These are phyloP conservation scores for Pachyseris speciosa DNA, from an alignment of 64 coral and sea anemone genomes.

Conservation along the genomic window DNA sequence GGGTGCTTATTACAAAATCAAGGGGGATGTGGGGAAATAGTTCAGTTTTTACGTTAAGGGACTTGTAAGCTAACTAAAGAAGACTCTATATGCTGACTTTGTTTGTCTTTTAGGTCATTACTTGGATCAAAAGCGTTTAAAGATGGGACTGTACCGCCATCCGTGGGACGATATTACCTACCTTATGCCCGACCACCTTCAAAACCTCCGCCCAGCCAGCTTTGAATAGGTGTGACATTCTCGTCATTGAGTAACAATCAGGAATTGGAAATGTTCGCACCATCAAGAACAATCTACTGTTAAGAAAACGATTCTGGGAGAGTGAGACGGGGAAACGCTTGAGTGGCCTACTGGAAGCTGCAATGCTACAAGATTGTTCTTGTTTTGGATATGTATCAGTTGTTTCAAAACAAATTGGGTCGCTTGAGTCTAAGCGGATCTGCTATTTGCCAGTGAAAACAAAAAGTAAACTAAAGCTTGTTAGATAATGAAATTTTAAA, in stretches of 20 bases:
- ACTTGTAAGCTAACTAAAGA: too few species aligned
- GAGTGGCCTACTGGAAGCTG: background rate
- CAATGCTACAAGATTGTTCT: too few species aligned
- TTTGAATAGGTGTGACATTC: slow-evolving; percentile 58
- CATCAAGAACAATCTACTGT: background rate
- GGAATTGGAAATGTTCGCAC: background rate
- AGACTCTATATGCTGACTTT: too few species aligned
- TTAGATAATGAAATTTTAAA: background rate
- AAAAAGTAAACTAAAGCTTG: background rate
- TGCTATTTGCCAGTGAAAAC: too few species aligned
- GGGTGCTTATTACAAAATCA: too few species aligned
- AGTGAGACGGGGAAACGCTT: background rate
- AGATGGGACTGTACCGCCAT: slow-evolving; percentile 96
- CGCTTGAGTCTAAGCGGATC: background rate
- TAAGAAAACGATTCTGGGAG: background rate
- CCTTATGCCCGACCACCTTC: slow-evolving; percentile 95
- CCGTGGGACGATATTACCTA: slow-evolving; percentile 99
- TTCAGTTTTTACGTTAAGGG: too few species aligned
- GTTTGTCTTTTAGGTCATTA: slow-evolving; percentile 84
- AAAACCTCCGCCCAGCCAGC: slow-evolving; percentile 76
- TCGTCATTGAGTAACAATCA: background rate
- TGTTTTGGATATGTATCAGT: background rate
- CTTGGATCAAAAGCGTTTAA: slow-evolving; percentile 95
- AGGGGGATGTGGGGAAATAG: too few species aligned
- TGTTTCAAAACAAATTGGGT: background rate